Conservation (phyloP, 2,888 invertebrate species). For the Cremastinae sp. region DNA sequence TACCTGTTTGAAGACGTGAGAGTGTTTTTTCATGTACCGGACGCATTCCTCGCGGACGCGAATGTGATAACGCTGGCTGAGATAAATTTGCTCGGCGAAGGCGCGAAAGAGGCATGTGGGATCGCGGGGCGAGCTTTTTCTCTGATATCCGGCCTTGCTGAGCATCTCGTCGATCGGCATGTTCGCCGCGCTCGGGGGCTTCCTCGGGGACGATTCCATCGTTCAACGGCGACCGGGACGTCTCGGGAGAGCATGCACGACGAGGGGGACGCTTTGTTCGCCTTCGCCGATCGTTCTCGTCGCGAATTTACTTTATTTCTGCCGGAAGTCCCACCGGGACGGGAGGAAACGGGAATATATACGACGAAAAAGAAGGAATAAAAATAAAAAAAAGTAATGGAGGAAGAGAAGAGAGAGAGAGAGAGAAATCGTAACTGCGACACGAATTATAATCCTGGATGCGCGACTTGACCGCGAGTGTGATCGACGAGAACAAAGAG, state of each 20-base stretch:
- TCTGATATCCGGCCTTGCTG: conserved; percentile 89
- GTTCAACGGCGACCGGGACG: too few relatives aligned
- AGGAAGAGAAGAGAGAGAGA: conserved; percentile 34
- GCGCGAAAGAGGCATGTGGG: conserved; percentile 94
- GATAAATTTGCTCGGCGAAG: conserved; percentile 91
- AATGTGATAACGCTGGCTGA: conserved; percentile 87
- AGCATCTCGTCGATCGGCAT: conserved; percentile 87
- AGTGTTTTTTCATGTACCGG: conserved; percentile 86
- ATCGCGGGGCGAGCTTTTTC: conserved; percentile 94
- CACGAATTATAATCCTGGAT: too few relatives aligned
- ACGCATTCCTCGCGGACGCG: conserved; percentile 88
- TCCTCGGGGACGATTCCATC: conserved; percentile 73
- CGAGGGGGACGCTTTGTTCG: too few relatives aligned
- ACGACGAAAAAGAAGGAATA: neutral
- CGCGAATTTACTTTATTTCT: too few relatives aligned
- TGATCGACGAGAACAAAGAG: neutral
- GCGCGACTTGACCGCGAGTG: too few relatives aligned
- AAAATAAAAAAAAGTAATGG: conserved; percentile 3
- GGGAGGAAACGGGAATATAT: too few relatives aligned
- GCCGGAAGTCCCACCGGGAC: too few relatives aligned
- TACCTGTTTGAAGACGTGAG: conserved; percentile 85
- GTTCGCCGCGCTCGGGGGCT: too few relatives aligned
- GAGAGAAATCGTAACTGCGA: conserved; percentile 24
- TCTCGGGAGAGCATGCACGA: too few relatives aligned
- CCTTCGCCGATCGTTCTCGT: too few relatives aligned